These are phyloP conservation scores for Epirrhoe alternata DNA, from an alignment of 2,888 invertebrate species.

Conservation along the genomic window DNA sequence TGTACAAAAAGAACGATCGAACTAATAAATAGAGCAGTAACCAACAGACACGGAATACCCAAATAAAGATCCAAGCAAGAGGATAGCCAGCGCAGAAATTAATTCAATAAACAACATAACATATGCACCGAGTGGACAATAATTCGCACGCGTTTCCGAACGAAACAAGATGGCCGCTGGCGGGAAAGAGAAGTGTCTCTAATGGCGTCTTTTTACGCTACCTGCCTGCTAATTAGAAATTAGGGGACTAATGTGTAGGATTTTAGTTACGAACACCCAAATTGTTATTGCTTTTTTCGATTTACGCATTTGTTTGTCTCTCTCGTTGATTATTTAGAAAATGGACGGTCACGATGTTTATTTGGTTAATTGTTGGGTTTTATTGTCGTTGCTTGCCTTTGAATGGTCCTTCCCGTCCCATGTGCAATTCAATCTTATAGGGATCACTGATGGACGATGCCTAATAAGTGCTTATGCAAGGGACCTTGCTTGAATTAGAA, in stretches of 20 bases:
- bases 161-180: constrained; percentile 62
- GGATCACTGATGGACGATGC: constrained; percentile 23
- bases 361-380: constrained; percentile 36
- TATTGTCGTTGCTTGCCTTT: constrained; percentile 32
- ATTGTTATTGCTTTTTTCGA: constrained; percentile 75
- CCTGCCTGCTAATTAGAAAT: constrained; percentile 84
- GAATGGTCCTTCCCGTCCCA: constrained; percentile 22
- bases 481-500: neutral
- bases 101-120: constrained; percentile 83
- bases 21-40: constrained; percentile 39
- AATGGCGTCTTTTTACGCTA: constrained; percentile 83
- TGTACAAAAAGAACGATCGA: constrained; percentile 23
- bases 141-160: constrained; percentile 80
- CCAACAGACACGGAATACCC: constrained; percentile 44
- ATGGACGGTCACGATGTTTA: constrained; percentile 40
- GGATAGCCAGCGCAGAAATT: constrained; percentile 75
- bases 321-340: constrained; percentile 61
- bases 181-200: constrained; percentile 73
- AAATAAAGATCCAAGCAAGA: constrained; percentile 56
- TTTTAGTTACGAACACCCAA: constrained; percentile 69
- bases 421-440: constrained; percentile 22
- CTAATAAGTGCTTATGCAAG: constrained; percentile 6
- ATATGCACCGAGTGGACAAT: constrained; percentile 78
- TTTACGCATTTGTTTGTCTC: constrained; percentile 72
- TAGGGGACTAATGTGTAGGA: constrained; percentile 81